Evolutionary conservation across 2,797 vertebrate species (phyloP), one percentile per base, ranked within the genome.

Genomic region (Zalophus californianus): DNA sequence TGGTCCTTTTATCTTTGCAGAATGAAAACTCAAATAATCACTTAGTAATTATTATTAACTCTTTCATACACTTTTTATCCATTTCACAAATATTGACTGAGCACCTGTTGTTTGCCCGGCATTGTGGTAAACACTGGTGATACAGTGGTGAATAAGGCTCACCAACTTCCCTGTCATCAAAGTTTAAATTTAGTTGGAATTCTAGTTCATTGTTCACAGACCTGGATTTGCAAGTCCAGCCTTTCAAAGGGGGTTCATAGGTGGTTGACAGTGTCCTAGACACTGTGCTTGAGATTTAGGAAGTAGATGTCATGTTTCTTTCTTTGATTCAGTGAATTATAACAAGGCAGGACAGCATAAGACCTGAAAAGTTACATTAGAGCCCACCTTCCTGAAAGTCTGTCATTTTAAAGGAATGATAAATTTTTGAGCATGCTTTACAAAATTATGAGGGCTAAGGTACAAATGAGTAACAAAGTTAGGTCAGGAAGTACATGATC

Each of bases 1-100:
- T 90, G 18, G 38, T 86, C 38, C 44, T 92, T 96, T 82, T 95
- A 64, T 85, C 86, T 91, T 80, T 97, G n/a, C n/a, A 52, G 3
- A 64, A 2, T 91, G 66, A 85, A 87, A 95, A 84, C 64, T 56
- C 27, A 90, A 32, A 75, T 84, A 64, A 38, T 38, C 54, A 70
- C n/a, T 70, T 32, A 50, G 32, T 44, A 91, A 92, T 86, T 79
- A 82, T 38, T 96, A 66, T 94, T 90, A 88, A 80, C 66, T 94
- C 70, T 75, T 95, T 82, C 16, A 93, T 50, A 73, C 52, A 75
- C 79, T 88, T 85, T 54, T 54, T 80, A 64, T 86, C 27, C 18
- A 73, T 64, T 94, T 18, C 21, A 82, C 8, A 72, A 78, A 62
- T 80, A 60, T 41, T 86, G 41, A 85, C 25, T 86, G 27, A 86